A percentile compares a stretch with the other conserved stretches of the same genome.
phyloP scores from a whole-genome alignment of 2,888 invertebrate species.

The Papilio demoleus region DNA sequence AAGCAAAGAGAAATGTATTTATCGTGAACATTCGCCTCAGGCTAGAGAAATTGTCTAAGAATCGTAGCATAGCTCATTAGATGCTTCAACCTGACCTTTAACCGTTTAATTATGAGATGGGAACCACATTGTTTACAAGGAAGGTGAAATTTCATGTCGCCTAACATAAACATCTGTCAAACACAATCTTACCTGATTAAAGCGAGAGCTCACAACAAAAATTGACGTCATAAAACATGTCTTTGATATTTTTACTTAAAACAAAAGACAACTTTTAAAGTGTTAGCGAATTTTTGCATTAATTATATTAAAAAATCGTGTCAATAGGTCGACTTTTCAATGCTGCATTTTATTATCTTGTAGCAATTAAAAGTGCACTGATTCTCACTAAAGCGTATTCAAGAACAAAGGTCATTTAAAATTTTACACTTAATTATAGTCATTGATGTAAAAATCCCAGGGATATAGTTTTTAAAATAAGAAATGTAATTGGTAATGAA shows the following conservation, averaged over 20 bases:
- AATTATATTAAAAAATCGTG: not conserved
- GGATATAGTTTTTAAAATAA: not conserved
- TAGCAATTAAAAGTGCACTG: conserved; percentile 27
- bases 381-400: conserved; percentile 31
- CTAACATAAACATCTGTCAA: conserved; percentile 29
- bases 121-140: conserved; percentile 54
- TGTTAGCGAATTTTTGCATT: conserved; percentile 9
- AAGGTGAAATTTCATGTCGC: conserved; percentile 60
- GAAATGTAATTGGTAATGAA: not conserved
- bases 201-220: not conserved
- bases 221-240: not conserved
- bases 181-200: conserved; percentile 33
- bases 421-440: not conserved
- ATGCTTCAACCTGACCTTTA: conserved; percentile 50
- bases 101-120: conserved; percentile 45
- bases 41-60: conserved; percentile 52
- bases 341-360: conserved; percentile 22
- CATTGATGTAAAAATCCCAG: not conserved
- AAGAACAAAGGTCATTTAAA: conserved; percentile 28
- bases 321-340: conserved; percentile 19
- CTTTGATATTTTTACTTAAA: not conserved
- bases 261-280: conserved; percentile 9
- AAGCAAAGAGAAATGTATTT: conserved; percentile 33
- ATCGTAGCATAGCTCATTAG: conserved; percentile 48
- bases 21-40: conserved; percentile 45